Percentiles rank a stretch among this genome's conserved stretches.
These are phyloP conservation scores for Aspidiotus rigidus DNA, from an alignment of 2,888 invertebrate species.

Conservation along the genomic window DNA sequence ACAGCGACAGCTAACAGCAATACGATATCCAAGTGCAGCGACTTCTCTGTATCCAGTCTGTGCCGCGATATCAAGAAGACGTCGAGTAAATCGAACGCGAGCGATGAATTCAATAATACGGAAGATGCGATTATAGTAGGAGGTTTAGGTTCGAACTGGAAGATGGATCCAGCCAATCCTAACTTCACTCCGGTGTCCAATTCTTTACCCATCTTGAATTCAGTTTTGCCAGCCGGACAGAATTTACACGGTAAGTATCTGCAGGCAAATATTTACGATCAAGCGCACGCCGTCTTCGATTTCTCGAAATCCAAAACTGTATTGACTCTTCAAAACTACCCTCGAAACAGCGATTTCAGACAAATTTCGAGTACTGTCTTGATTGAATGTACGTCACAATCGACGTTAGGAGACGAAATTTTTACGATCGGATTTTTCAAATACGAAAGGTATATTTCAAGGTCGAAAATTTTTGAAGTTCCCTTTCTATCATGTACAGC, in stretches of 20 bases:
- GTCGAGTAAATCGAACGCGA: conserved; percentile 30
- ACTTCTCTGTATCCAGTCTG: conserved; percentile 40
- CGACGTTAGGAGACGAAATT: too few relatives aligned
- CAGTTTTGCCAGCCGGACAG: conserved; percentile 19
- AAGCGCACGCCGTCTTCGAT: too few relatives aligned
- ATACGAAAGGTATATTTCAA: too few relatives aligned
- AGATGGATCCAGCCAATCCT: conserved; percentile 39
- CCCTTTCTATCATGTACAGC: too few relatives aligned
- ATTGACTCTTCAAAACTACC: too few relatives aligned
- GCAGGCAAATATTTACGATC: too few relatives aligned
- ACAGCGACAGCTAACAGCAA: conserved; percentile 28
- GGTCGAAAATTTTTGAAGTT: too few relatives aligned
- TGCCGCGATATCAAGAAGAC: conserved; percentile 37
- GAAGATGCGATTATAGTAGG: conserved; percentile 38
- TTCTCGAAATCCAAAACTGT: too few relatives aligned
- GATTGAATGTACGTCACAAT: too few relatives aligned
- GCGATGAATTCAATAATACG: conserved; percentile 33
- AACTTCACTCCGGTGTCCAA: conserved; percentile 13
- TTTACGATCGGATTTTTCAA: too few relatives aligned
- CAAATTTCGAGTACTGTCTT: too few relatives aligned
- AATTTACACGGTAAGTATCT: conserved; percentile 16
- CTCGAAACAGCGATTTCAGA: too few relatives aligned
- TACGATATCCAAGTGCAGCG: conserved; percentile 37
- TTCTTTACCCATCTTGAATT: conserved; percentile 41
- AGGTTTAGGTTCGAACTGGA: conserved; percentile 40